These are phyloP conservation scores for Brachionus rubens DNA, from an alignment of 1,140 invertebrate genomes.

Conservation along the genomic window DNA sequence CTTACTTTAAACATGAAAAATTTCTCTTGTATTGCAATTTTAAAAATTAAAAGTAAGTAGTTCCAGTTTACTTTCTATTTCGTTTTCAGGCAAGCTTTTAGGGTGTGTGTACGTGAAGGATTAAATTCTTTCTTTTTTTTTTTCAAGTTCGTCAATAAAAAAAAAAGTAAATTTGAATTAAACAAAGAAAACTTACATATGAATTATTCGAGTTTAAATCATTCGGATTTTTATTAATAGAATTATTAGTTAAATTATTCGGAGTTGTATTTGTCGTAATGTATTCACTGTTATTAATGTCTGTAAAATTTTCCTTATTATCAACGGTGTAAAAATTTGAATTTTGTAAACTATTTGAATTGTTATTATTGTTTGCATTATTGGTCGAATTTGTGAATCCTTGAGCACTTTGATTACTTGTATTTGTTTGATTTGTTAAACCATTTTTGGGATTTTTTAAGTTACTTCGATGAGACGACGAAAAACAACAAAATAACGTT, in stretches of 20 bases:
- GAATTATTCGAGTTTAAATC: too few relatives aligned
- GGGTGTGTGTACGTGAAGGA: too few relatives aligned
- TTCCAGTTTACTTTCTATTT: too few relatives aligned
- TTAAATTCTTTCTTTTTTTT: too few relatives aligned
- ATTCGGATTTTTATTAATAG: background rate
- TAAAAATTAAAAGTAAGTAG: too few relatives aligned
- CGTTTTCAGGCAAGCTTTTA: too few relatives aligned
- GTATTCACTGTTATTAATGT: background rate
- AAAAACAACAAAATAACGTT: constrained; percentile 33
- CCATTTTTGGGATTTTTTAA: constrained; percentile 12
- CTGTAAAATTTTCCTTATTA: background rate
- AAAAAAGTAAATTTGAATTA: too few relatives aligned
- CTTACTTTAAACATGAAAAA: too few relatives aligned
- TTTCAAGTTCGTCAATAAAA: too few relatives aligned
- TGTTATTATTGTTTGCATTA: constrained; percentile 11
- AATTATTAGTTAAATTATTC: background rate
- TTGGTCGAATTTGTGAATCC: background rate
- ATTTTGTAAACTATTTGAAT: background rate
- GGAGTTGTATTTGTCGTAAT: background rate
- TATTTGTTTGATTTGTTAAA: constrained; percentile 9
- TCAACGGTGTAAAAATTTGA: background rate
- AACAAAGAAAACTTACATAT: too few relatives aligned
- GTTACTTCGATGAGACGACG: background rate
- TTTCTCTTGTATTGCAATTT: too few relatives aligned
- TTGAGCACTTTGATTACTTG: constrained; percentile 16